Base-by-base conservation (phyloP, 2,797 vertebrate species). In the Lithobates pipiens region DNA sequence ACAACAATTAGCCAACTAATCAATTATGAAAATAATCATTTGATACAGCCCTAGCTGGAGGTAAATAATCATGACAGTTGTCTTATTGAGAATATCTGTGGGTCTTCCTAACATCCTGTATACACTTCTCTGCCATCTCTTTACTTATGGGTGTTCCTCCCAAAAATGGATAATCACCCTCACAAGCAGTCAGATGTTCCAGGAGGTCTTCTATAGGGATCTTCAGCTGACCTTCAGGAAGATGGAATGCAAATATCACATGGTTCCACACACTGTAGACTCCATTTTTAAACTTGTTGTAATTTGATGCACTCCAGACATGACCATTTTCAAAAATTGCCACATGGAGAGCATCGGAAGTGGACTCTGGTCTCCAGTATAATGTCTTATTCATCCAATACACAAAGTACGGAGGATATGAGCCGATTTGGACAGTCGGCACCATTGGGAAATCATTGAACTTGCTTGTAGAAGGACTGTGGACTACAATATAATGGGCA, bases 231-330 rank as follows among this genome's bases (percentile, higher is more conserved):
- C 1, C 36, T 36, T 11, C 10, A 29, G 80, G 80, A n/a, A 82
- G 34, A 63, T 82, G 80, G 39, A 82, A 82, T 32, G 71, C 57
- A 3, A 82, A 21, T 46, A 42, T 27, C 39, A 82, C 34, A 9
- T 75, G 71, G 72, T 82, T 82, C 80, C 80, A 82, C 9, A 74
- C 36, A 34, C 71, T 29, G 36, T 25, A 39, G 10, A 23, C 39
- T 36, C 57, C 34, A 63, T 77, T 0, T 0, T 39, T 21, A 61
- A 63, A 50, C 2, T 16, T 2, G 32, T 50, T 61, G 3, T 21
- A 0, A 5, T 21, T 5, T 6, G 32, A 82, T 29, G 15, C 25
- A 27, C n/a, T 63, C 7, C 15, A 1, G 16, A 63, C 57, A 44
- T 25, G 8, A 29, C 80, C 57, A 18, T 57, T 32, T 61, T 39